phyloP scores from a whole-genome alignment of 92 coral and sea anemone genomes.

The Diadumene lineata region DNA sequence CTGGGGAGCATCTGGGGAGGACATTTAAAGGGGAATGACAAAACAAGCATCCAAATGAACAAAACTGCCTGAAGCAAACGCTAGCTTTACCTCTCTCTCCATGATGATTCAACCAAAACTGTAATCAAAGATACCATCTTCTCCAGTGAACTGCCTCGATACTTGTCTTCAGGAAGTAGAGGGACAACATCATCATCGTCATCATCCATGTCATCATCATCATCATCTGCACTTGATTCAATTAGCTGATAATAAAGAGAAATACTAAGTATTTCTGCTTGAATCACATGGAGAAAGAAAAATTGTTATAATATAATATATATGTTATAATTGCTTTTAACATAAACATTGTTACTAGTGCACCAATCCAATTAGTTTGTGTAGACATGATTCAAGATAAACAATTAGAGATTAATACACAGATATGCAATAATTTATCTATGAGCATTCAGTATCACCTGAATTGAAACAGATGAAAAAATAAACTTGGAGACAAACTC shows the following conservation, averaged over 20 bases:
- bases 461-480: no score
- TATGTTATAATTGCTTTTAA: no score
- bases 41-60: neutral
- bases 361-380: no score
- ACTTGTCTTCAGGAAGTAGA: constrained; percentile 94
- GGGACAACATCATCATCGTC: constrained; percentile 99
- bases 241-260: constrained; percentile 20
- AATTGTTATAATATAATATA: no score
- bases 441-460: no score
- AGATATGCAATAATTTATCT: no score
- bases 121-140: constrained; percentile 96
- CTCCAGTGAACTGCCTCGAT: constrained; percentile 86
- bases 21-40: neutral
- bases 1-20: no score
- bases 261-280: neutral
- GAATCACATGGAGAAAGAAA: neutral
- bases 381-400: no score
- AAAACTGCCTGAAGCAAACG: neutral
- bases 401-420: no score
- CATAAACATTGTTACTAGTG: no score
- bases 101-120: constrained; percentile 85
- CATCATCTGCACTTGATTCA: constrained; percentile 72
- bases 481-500: no score
- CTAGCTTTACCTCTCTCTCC: constrained; percentile 68
- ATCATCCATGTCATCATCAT: constrained; percentile 94